These are phyloP conservation scores for Dioctria linearis DNA, from an alignment of 2,888 invertebrate species.

Conservation along the genomic window DNA sequence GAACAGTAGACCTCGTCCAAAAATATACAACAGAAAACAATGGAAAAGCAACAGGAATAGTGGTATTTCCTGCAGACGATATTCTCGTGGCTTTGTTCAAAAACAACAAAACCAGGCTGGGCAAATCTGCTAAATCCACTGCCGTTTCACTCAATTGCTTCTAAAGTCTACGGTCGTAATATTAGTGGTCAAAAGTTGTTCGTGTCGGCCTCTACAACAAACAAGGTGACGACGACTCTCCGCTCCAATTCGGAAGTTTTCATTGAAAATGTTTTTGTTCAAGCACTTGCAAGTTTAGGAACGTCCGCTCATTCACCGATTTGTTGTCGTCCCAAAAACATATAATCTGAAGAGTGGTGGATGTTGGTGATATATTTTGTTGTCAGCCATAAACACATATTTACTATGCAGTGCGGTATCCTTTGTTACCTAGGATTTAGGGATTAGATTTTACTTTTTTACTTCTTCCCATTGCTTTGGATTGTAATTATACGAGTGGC, in stretches of 20 bases:
- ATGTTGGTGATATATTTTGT: not conserved
- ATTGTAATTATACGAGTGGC: constrained; percentile 24
- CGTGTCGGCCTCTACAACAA: not conserved
- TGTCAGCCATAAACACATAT: not conserved
- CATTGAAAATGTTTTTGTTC: constrained; percentile 40
- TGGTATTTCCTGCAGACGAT: not conserved
- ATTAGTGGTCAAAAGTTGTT: constrained; percentile 30
- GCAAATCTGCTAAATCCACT: constrained; percentile 34
- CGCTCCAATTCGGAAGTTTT: not conserved
- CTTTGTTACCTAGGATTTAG: not conserved
- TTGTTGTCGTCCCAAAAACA: not conserved
- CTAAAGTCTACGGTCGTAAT: not conserved
- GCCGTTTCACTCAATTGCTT: constrained; percentile 30
- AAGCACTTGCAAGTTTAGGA: not conserved
- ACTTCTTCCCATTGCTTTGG: not conserved
- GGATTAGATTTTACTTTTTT: not conserved
- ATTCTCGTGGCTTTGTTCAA: not conserved
- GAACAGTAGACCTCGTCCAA: not conserved
- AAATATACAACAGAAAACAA: not conserved
- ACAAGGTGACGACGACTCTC: constrained; percentile 5
- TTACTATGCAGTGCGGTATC: constrained; percentile 5
- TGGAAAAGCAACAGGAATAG: constrained; percentile 17
- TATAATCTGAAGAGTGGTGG: not conserved
- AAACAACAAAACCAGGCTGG: constrained; percentile 21
- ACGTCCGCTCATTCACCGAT: constrained; percentile 19